phyloP scores from a whole-genome alignment of 2,113 vertebrate genomes.

The Sceloporus undulatus region DNA sequence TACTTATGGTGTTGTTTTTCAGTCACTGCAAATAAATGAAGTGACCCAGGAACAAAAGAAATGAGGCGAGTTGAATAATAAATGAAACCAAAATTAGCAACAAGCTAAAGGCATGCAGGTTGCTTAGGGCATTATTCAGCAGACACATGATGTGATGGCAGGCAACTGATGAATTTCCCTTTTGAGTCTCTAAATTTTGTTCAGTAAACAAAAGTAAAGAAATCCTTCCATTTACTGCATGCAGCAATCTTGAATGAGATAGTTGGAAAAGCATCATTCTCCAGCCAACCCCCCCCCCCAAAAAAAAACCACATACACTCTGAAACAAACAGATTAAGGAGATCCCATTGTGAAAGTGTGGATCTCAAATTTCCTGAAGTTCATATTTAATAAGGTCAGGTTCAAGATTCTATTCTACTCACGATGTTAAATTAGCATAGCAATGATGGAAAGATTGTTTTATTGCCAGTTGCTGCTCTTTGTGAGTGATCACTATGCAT shows the following conservation, averaged over 20 bases:
- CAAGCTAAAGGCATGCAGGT: neutral
- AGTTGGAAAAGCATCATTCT: neutral
- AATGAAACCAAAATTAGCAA: conserved; percentile 44
- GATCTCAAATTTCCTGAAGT: neutral
- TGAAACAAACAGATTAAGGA: neutral
- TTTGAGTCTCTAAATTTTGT: conserved; percentile 8
- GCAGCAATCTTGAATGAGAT: neutral
- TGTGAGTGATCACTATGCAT: neutral
- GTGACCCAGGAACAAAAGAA: conserved; percentile 3
- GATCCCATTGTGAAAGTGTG: neutral
- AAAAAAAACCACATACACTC: neutral
- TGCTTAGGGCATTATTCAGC: conserved; percentile 5
- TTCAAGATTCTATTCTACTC: neutral
- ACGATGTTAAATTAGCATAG: neutral
- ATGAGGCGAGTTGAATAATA: neutral
- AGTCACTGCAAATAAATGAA: conserved; percentile 28
- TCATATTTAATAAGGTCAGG: neutral
- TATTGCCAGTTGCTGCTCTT: neutral
- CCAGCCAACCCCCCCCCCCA: neutral
- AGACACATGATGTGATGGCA: conserved; percentile 35
- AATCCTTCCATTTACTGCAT: neutral
- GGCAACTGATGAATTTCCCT: conserved; percentile 25
- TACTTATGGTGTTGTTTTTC: conserved; percentile 27
- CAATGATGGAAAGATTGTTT: neutral
- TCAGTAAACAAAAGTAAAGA: neutral